Evolutionary conservation across 2,888 invertebrate species (phyloP).

Genomic region (Augochlorella aurata): DNA sequence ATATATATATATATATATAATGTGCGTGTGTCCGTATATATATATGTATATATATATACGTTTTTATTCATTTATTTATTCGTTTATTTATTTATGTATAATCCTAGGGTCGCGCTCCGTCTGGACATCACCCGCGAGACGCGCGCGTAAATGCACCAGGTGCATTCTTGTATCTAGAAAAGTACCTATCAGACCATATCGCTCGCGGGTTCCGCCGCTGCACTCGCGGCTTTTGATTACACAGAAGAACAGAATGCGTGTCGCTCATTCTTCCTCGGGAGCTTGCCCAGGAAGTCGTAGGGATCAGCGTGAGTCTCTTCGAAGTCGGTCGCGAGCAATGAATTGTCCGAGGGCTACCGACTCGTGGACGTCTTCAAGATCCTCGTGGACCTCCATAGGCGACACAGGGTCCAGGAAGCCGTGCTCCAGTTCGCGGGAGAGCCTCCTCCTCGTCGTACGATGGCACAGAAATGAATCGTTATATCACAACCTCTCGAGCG

Average conservation of each 20-base stretch:
- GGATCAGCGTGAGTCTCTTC: not conserved
- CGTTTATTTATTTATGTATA: constrained; percentile 50
- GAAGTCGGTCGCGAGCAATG: not conserved
- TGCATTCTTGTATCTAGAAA: constrained; percentile 46
- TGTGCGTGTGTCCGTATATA: too few relatives aligned
- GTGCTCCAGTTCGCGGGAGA: constrained; percentile 30
- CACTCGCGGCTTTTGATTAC: constrained; percentile 61
- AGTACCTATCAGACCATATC: constrained; percentile 55
- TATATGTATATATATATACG: not conserved
- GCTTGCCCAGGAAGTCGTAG: not conserved
- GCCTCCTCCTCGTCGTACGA: constrained; percentile 54
- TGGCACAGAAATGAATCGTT: constrained; percentile 66
- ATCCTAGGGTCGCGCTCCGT: constrained; percentile 38
- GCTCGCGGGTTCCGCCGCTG: constrained; percentile 46
- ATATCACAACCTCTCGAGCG: constrained; percentile 70
- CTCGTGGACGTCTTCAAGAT: not conserved
- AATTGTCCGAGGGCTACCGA: not conserved
- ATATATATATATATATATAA: constrained; percentile 3
- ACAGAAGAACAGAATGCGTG: constrained; percentile 39
- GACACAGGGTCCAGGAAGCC: constrained; percentile 33
- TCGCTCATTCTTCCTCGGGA: not conserved
- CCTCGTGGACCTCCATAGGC: not conserved
- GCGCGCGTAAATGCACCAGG: constrained; percentile 22
- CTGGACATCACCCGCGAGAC: constrained; percentile 42
- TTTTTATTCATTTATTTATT: constrained; percentile 53